Evolutionary conservation across 2,797 vertebrate genomes (phyloP), one percentile per base, ranked within the genome.

Genomic region (Galago senegalensis): DNA sequence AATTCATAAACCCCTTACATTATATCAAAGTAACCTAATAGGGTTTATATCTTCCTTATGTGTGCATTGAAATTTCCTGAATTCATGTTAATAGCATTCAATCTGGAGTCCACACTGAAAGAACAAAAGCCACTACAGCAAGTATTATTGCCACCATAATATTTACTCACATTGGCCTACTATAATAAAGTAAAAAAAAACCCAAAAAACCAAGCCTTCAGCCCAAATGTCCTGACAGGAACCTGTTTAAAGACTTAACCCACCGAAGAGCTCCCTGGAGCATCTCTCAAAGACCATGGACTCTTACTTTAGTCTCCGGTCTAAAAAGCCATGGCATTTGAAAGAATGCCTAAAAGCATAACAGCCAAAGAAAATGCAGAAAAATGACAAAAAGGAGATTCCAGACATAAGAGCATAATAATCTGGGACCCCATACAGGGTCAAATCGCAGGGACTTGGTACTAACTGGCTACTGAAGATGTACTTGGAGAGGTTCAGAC

Each of bases 41-140:
- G 29, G 16, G 11, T 72, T 89, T 93, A 34, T 43, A 67, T 40
- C 92, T 96, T 91, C 53, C 29, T 93, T 53, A 70, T 81, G 40
- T 87, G 23, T 12, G 27, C 93, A 96, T 90, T 94, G 49, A 73
- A 73, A 86, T 73, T 60, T 34, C 18, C 53, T 83, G 31, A 91
- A 95, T 80, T 89, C 31, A 87, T 56, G 83, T 79, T 61, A 76
- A 72, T 96, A 13, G 83, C 53, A 86, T 63, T 85, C 37, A n/a
- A 9, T 76, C 40, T 70, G 20, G 37, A 73, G 13, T 53, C 82
- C n/a, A 81, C 14, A 49, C 23, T 14, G 53, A 79, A 77, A 67
- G 61, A 37, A 23, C 20, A 34, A 56, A 76, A 92, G 10, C 20
- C 70, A 80, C 83, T 53, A 13, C 95, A 65, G 23, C 13, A 49